Conservation (phyloP, 1,140 invertebrate species). For the Heliothis virescens region DNA sequence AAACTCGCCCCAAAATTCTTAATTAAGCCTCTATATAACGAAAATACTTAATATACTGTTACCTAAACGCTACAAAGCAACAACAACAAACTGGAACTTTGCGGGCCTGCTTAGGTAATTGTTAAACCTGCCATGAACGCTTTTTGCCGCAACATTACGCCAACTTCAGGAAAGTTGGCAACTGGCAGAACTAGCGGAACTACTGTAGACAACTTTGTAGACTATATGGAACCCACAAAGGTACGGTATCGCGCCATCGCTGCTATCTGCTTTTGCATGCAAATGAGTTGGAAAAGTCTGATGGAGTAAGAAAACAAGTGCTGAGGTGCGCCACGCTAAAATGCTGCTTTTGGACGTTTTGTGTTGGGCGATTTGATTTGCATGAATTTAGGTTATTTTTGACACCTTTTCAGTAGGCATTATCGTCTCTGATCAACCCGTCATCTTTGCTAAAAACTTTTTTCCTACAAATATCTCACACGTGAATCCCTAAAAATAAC, state of each 20-base stretch:
- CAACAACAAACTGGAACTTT: constrained; percentile 76
- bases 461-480: too few relatives aligned
- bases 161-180: constrained; percentile 80
- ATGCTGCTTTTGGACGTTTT: constrained; percentile 43
- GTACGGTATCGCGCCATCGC: constrained; percentile 81
- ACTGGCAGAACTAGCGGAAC: constrained; percentile 76
- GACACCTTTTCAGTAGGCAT: too few relatives aligned
- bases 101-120: constrained; percentile 82
- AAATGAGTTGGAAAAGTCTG: constrained; percentile 85
- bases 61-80: constrained; percentile 64
- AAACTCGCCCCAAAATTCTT: constrained; percentile 10
- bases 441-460: too few relatives aligned
- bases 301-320: constrained; percentile 79
- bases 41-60: constrained; percentile 1
- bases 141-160: constrained; percentile 83
- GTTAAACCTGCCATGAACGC: constrained; percentile 82
- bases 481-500: too few relatives aligned
- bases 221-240: constrained; percentile 83
- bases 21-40: constrained; percentile 16
- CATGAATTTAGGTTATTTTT: too few relatives aligned
- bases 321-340: constrained; percentile 59
- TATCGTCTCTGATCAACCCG: too few relatives aligned
- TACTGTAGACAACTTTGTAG: constrained; percentile 79
- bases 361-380: not conserved
- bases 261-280: constrained; percentile 85